Conservation (phyloP, 53 echinoderm and acorn worm genomes). For the Astropecten irregularis region DNA sequence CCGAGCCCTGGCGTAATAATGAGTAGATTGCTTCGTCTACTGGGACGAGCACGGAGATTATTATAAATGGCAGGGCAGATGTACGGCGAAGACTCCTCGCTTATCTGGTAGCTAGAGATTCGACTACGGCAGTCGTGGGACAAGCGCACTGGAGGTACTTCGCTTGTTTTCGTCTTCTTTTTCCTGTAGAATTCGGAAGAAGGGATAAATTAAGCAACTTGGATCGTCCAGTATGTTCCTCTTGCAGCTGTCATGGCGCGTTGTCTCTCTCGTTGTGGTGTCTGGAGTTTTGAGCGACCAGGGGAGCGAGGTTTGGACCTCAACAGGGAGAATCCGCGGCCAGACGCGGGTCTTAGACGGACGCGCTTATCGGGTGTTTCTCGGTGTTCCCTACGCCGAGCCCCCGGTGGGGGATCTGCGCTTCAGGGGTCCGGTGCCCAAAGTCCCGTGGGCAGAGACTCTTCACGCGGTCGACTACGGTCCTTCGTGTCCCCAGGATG, state of each 20-base stretch:
- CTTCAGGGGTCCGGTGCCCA: slow-evolving; percentile 70
- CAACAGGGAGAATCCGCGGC: slow-evolving; percentile 16
- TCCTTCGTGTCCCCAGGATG: slow-evolving; percentile 79
- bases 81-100: too few species aligned
- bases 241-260: neutral
- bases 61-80: too few species aligned
- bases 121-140: too few species aligned
- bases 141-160: too few species aligned
- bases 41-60: too few species aligned
- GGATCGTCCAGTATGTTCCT: too few species aligned
- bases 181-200: too few species aligned
- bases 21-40: slow-evolving; percentile 19
- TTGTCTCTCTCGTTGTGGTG: neutral
- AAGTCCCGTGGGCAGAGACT: slow-evolving; percentile 41
- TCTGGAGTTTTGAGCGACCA: neutral
- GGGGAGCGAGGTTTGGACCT: slow-evolving; percentile 30
- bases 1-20: neutral
- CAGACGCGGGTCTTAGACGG: slow-evolving; percentile 23
- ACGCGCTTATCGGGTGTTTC: slow-evolving; percentile 23
- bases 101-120: too few species aligned
- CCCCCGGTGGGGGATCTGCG: slow-evolving; percentile 72
- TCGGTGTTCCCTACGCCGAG: slow-evolving; percentile 78
- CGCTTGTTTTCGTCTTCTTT: too few species aligned
- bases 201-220: too few species aligned
- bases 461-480: slow-evolving; percentile 75